A percentile compares a stretch with the other conserved stretches of the same genome.
phyloP scores from a whole-genome alignment of 2,888 invertebrate species.

The Meiosimyza platycephala region DNA sequence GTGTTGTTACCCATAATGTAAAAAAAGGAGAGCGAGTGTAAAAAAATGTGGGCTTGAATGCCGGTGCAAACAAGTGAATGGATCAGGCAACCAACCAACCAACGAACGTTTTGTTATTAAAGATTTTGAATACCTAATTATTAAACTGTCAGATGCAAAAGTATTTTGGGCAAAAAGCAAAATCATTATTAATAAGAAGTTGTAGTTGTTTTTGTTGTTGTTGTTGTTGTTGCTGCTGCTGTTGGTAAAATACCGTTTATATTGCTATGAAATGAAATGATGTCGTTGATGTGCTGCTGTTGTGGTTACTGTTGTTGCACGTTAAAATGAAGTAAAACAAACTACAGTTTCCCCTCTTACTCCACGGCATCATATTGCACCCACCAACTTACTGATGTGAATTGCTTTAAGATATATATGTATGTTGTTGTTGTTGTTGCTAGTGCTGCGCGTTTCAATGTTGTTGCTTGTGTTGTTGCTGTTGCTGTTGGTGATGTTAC shows the following conservation, averaged over 20 bases:
- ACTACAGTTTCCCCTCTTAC: background rate
- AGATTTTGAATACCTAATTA: conserved; percentile 69
- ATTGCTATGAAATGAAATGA: conserved; percentile 21
- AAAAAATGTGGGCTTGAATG: too few species aligned
- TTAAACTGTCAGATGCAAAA: conserved; percentile 68
- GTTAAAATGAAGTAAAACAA: conserved; percentile 14
- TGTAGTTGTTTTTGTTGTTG: conserved; percentile 1
- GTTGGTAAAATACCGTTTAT: conserved; percentile 15
- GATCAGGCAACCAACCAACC: background rate
- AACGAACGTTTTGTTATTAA: conserved; percentile 59
- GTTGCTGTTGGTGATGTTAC: background rate
- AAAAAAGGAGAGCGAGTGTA: too few species aligned
- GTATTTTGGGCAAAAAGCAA: conserved; percentile 51
- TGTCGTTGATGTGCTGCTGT: conserved; percentile 9
- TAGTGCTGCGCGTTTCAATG: background rate
- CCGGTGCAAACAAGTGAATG: too few species aligned
- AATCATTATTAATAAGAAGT: conserved; percentile 29
- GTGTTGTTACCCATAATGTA: too few species aligned
- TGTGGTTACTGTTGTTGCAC: conserved; percentile 16
- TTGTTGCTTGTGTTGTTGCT: background rate
- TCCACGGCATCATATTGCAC: too few species aligned
- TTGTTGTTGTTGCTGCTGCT: conserved; percentile 7
- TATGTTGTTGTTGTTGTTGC: background rate
- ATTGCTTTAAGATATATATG: conserved; percentile 19
- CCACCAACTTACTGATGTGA: background rate